Evolutionary conservation across 2,888 invertebrate species (phyloP).

Genomic region (Ommatoiulus sabulosus): DNA sequence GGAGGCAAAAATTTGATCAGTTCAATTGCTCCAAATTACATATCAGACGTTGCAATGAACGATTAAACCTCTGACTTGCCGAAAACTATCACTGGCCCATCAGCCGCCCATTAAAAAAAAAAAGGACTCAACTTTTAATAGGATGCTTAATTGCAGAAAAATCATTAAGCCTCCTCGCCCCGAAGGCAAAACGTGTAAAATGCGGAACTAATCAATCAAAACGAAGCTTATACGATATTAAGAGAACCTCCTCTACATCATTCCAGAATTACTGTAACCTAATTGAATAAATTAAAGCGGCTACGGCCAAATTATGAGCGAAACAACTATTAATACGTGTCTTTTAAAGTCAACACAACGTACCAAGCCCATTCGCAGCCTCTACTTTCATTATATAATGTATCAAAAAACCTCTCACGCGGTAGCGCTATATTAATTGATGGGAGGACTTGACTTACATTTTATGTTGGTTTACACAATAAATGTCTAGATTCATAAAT

Average conservation of each 20-base stretch:
- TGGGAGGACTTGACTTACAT: background rate
- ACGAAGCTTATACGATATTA: background rate
- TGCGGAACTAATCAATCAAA: background rate
- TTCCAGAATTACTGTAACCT: background rate
- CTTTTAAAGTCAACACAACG: background rate
- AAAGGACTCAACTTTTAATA: background rate
- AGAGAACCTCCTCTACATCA: background rate
- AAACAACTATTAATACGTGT: background rate
- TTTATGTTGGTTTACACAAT: background rate
- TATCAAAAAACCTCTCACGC: background rate
- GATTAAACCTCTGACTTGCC: background rate
- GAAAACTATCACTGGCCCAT: background rate
- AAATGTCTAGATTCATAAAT: background rate
- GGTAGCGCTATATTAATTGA: background rate
- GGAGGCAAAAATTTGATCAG: background rate
- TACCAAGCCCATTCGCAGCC: background rate
- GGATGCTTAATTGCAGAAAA: slow-evolving; percentile 1
- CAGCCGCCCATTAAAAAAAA: background rate
- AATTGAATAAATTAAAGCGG: background rate
- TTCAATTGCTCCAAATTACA: background rate
- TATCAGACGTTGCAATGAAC: background rate
- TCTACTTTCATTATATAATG: background rate
- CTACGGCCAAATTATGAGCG: background rate
- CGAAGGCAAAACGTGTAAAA: background rate
- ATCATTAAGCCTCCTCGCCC: background rate